phyloP scores from a whole-genome alignment of 2,888 invertebrate genomes.

The Alcis repandata region DNA sequence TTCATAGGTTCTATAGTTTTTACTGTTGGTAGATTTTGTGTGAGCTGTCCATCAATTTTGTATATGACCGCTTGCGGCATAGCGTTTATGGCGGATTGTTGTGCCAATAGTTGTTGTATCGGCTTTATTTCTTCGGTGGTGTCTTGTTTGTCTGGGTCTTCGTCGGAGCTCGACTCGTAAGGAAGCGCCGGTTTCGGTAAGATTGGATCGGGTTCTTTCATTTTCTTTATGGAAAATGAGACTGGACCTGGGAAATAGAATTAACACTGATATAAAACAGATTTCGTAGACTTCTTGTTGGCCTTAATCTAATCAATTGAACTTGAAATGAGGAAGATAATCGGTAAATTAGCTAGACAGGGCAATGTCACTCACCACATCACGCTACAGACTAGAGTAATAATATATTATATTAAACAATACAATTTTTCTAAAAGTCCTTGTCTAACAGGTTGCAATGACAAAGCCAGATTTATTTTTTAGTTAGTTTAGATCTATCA shows the following conservation, averaged over 20 bases:
- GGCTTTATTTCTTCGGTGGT: constrained; percentile 45
- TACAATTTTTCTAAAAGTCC: too few relatives aligned
- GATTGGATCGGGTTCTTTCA: constrained; percentile 90
- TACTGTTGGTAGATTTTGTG: constrained; percentile 59
- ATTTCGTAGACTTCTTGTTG: too few relatives aligned
- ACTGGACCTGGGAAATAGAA: constrained; percentile 87
- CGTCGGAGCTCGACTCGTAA: constrained; percentile 91
- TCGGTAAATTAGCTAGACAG: too few relatives aligned
- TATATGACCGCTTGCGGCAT: constrained; percentile 71
- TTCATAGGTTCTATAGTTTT: constrained; percentile 52
- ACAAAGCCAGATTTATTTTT: too few relatives aligned
- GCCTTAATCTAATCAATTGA: too few relatives aligned
- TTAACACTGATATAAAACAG: not conserved
- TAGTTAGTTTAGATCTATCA: too few relatives aligned
- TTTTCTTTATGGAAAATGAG: constrained; percentile 94
- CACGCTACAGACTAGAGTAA: too few relatives aligned
- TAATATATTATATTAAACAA: too few relatives aligned
- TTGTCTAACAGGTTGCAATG: too few relatives aligned
- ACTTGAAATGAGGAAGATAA: too few relatives aligned
- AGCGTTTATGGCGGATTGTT: constrained; percentile 47
- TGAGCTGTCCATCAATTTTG: constrained; percentile 68
- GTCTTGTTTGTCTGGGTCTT: constrained; percentile 75
- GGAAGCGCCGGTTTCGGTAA: constrained; percentile 91
- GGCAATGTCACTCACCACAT: too few relatives aligned
- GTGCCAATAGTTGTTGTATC: constrained; percentile 42